Conservation (phyloP, 2,113 vertebrate genomes). For the Nanger granti region DNA sequence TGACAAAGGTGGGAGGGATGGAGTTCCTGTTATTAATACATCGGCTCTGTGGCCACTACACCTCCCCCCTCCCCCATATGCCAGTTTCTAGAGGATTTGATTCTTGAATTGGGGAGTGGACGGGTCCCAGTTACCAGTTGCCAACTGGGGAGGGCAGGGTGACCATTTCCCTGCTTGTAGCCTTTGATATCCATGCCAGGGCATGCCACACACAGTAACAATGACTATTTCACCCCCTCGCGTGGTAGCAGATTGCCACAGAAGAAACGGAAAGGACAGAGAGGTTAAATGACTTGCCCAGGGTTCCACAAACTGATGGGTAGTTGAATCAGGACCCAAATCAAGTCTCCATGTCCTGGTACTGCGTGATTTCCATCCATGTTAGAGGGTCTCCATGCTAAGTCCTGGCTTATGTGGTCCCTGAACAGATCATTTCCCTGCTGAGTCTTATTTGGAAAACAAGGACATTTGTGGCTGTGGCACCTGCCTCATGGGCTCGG, state of each 20-base stretch:
- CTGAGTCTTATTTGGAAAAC: not conserved
- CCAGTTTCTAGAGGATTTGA: not conserved
- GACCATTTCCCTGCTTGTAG: not conserved
- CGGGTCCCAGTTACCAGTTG: not conserved
- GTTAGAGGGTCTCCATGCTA: not conserved
- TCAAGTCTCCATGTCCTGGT: not conserved
- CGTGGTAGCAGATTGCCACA: not conserved
- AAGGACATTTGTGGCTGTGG: not conserved
- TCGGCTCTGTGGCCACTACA: rapidly evolving
- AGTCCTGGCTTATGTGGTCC: not conserved
- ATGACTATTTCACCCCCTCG: not conserved
- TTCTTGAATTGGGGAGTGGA: not conserved
- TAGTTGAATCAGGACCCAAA: not conserved
- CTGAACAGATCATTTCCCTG: no score
- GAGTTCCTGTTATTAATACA: not conserved
- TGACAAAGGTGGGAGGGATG: not conserved
- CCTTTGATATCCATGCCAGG: not conserved
- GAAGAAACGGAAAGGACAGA: not conserved
- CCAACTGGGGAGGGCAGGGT: not conserved
- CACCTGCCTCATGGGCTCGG: rapidly evolving
- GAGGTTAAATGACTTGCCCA: not conserved
- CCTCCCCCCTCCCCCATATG: rapidly evolving
- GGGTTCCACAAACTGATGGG: not conserved
- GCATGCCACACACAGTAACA: rapidly evolving
- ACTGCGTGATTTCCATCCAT: rapidly evolving